Conservation (phyloP, 2,113 vertebrate genomes). For the Ailurus styani region DNA sequence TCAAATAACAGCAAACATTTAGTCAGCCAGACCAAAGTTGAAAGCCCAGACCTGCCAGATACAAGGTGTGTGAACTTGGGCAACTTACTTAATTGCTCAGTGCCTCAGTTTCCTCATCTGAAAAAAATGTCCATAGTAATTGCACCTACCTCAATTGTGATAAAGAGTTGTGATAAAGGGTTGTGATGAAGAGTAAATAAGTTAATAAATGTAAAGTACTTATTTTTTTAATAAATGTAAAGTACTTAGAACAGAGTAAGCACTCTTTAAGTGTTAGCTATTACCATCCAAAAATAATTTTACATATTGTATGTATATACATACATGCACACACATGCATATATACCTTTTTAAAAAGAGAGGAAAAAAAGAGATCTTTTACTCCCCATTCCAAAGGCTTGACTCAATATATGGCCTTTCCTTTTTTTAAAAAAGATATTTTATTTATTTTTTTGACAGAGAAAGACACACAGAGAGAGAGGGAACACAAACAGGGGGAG, state of each 20-base stretch:
- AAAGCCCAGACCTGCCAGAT: not conserved
- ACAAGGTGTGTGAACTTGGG: not conserved
- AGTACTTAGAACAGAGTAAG: not conserved
- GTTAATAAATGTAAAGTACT: not conserved
- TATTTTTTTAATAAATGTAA: not conserved
- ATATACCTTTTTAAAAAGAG: not conserved
- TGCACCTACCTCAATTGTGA: not conserved
- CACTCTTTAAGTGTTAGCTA: not conserved
- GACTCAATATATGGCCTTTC: not conserved
- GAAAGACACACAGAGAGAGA: too few relatives aligned
- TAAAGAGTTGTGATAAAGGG: not conserved
- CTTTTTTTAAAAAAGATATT: too few relatives aligned
- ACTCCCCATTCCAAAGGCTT: conserved; percentile 13
- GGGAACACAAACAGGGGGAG: too few relatives aligned
- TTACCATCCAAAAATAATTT: not conserved
- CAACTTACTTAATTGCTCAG: not conserved
- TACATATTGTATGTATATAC: not conserved
- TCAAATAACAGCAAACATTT: conserved; percentile 21
- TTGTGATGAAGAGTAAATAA: conserved; percentile 6
- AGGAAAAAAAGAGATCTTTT: not conserved
- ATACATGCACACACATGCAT: not conserved
- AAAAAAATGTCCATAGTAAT: not conserved
- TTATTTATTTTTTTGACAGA: too few relatives aligned
- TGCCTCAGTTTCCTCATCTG: not conserved
- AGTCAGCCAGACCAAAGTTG: not conserved